Percentiles rank a stretch among this genome's conserved stretches.
These are phyloP conservation scores for Drosophila meridionalis DNA, from an alignment of 2,888 invertebrate species.

Conservation along the genomic window DNA sequence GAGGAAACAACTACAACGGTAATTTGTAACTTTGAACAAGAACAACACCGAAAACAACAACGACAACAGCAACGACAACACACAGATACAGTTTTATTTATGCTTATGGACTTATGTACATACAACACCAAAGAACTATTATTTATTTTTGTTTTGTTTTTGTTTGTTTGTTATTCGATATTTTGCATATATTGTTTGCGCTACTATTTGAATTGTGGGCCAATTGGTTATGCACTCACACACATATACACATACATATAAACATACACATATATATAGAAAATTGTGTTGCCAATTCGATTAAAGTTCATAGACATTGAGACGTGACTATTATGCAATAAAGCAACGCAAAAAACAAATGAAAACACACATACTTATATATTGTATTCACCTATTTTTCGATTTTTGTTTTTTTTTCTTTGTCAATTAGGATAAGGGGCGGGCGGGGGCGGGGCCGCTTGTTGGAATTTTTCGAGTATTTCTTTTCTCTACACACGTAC, in stretches of 20 bases:
- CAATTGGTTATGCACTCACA: slow-evolving; percentile 42
- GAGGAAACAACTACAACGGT: slow-evolving; percentile 15
- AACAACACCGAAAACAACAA: slow-evolving; percentile 38
- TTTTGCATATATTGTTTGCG: not conserved
- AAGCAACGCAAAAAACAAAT: slow-evolving; percentile 8
- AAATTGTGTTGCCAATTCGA: slow-evolving; percentile 29
- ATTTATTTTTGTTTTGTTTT: slow-evolving; percentile 23
- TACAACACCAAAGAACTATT: slow-evolving; percentile 77
- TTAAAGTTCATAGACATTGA: slow-evolving; percentile 29
- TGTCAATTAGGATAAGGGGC: not conserved
- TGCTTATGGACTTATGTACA: slow-evolving; percentile 58
- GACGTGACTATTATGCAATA: slow-evolving; percentile 50
- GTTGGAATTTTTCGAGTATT: slow-evolving; percentile 11
- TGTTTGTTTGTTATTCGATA: slow-evolving; percentile 13
- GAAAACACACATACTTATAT: slow-evolving; percentile 55
- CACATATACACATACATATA: slow-evolving; percentile 9
- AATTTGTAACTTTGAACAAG: slow-evolving; percentile 49
- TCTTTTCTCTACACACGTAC: slow-evolving; percentile 49
- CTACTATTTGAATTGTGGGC: slow-evolving; percentile 37
- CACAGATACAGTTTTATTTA: slow-evolving; percentile 61
- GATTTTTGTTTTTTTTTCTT: not conserved
- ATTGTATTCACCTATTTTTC: slow-evolving; percentile 59
- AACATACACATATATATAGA: slow-evolving; percentile 42
- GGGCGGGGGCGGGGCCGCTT: not conserved
- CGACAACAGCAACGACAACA: slow-evolving; percentile 60